Conservation (phyloP, 2,113 vertebrate species). For the Eulemur rufifrons region DNA sequence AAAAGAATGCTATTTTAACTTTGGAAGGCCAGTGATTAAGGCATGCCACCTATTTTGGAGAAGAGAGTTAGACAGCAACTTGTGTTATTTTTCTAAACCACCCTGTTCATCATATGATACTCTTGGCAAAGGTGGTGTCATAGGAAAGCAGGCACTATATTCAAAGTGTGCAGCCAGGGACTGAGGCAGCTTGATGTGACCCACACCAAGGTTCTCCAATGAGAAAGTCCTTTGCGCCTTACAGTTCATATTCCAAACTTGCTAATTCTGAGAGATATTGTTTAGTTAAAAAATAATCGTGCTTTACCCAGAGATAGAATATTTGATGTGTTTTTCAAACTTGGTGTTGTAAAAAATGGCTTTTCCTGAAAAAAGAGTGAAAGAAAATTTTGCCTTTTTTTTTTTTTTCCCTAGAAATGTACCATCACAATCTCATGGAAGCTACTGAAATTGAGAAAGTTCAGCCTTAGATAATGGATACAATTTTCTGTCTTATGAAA, state of each 20-base stretch:
- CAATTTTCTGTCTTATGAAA: not conserved
- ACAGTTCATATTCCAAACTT: not conserved
- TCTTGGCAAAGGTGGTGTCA: not conserved
- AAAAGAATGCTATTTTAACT: not conserved
- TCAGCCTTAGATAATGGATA: not conserved
- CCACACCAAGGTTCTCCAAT: not conserved
- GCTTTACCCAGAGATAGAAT: not conserved
- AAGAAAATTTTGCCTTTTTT: not conserved
- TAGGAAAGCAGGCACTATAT: not conserved
- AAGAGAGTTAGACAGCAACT: not conserved
- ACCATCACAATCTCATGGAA: not conserved
- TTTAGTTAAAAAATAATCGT: not conserved
- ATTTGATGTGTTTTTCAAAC: not conserved
- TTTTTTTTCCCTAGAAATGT: not conserved
- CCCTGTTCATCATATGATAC: not conserved
- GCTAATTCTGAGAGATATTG: not conserved
- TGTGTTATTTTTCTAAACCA: not conserved
- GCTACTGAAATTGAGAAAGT: not conserved
- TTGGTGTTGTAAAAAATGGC: not conserved
- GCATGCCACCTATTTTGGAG: not conserved
- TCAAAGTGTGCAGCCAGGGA: not conserved
- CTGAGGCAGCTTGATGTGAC: not conserved
- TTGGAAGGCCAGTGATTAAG: not conserved
- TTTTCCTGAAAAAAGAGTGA: not conserved
- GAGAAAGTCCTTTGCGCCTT: not conserved